A percentile compares a stretch with the other conserved stretches of the same genome.
Evolutionary conservation across 2,888 invertebrate species (phyloP).

Genomic region (Bellardia pandia): DNA sequence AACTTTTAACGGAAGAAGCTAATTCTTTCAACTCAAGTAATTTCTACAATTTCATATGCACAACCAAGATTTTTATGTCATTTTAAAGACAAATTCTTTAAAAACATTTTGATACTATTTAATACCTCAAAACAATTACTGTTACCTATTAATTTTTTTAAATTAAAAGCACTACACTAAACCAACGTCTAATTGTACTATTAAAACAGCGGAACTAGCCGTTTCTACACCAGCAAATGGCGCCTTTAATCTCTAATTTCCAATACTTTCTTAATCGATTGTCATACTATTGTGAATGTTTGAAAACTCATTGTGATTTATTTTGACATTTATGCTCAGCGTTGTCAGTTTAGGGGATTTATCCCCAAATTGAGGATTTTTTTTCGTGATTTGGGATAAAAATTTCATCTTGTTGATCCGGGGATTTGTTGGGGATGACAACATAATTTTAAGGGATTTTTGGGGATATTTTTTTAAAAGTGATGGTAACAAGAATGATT

Average conservation of each 20-base stretch:
- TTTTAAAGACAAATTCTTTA: neutral
- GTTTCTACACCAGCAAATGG: slow-evolving; percentile 1
- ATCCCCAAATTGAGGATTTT: too few species aligned
- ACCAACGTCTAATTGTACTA: neutral
- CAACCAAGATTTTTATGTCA: too few species aligned
- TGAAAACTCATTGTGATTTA: slow-evolving; percentile 8
- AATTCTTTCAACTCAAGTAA: too few species aligned
- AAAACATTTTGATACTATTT: neutral
- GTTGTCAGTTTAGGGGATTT: too few species aligned
- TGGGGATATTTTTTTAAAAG: too few species aligned
- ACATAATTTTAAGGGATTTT: too few species aligned
- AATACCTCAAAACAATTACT: neutral
- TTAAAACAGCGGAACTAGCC: neutral
- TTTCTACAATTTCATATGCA: too few species aligned
- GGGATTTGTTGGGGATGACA: too few species aligned
- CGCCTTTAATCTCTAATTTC: neutral
- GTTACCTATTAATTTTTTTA: neutral
- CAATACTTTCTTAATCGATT: neutral
- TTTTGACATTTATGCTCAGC: slow-evolving; percentile 58
- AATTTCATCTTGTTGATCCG: too few species aligned
- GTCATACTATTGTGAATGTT: slow-evolving; percentile 8
- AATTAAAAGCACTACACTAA: neutral
- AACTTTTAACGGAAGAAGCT: too few species aligned
- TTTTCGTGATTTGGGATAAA: too few species aligned
- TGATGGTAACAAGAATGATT: too few species aligned